phyloP scores from a whole-genome alignment of 2,113 vertebrate species.

The Tamias sibiricus region DNA sequence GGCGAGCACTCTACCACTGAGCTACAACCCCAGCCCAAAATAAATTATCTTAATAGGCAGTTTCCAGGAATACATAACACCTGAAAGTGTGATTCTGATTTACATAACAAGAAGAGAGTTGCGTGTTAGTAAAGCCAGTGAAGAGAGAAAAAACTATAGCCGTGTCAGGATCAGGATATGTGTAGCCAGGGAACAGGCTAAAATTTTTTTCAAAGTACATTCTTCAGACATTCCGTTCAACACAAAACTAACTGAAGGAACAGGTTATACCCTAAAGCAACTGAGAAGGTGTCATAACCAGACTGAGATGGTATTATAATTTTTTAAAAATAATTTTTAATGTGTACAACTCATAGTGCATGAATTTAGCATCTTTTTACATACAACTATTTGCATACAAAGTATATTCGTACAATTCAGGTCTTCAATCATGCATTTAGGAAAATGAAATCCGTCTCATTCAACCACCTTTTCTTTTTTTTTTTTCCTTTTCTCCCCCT shows the following conservation, averaged over 20 bases:
- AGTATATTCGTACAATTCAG: too few species aligned
- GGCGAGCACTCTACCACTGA: too few species aligned
- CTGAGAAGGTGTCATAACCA: not conserved
- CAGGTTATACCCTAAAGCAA: not conserved
- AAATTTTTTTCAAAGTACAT: not conserved
- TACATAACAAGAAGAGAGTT: conserved; percentile 63
- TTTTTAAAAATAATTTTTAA: too few species aligned
- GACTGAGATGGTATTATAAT: not conserved
- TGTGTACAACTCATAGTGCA: too few species aligned
- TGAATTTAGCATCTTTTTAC: too few species aligned
- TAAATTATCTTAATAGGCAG: conserved; percentile 68
- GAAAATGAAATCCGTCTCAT: too few species aligned
- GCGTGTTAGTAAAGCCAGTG: not conserved
- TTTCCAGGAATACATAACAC: conserved; percentile 64
- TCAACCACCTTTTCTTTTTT: too few species aligned
- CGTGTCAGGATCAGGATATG: not conserved
- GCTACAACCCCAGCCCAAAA: too few species aligned
- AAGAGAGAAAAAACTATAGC: not conserved
- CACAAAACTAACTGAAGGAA: not conserved
- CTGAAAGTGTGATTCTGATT: conserved; percentile 57
- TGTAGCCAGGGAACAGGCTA: not conserved
- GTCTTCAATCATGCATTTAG: too few species aligned
- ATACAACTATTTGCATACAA: too few species aligned
- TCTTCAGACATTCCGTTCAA: not conserved
- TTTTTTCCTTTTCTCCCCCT: too few species aligned